phyloP scores from a whole-genome alignment of 2,113 vertebrate genomes.

The Rhea pennata region DNA sequence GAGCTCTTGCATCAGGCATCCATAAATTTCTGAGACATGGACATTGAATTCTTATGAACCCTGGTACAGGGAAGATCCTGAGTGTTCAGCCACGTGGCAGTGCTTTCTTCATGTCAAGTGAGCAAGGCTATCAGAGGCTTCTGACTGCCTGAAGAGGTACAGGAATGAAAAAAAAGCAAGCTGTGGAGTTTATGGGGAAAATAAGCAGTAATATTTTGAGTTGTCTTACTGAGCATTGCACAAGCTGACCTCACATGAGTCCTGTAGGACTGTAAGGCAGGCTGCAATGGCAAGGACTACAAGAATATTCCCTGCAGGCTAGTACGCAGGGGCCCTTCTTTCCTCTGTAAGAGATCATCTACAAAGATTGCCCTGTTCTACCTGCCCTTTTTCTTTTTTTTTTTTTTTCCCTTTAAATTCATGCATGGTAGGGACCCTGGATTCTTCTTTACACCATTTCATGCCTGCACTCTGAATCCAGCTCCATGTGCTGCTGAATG shows the following conservation, averaged over 20 bases:
- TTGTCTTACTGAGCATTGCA: background rate
- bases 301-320: background rate
- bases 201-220: background rate
- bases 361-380: background rate
- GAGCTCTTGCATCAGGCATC: background rate
- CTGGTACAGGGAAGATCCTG: background rate
- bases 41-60: background rate
- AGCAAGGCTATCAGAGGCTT: background rate
- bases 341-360: background rate
- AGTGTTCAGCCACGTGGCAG: background rate
- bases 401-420: background rate
- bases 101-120: background rate
- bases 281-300: background rate
- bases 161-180: background rate
- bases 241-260: background rate
- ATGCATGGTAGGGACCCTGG: background rate
- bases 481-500: background rate
- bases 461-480: background rate
- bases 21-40: background rate
- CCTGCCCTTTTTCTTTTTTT: background rate
- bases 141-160: background rate
- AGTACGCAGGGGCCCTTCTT: background rate
- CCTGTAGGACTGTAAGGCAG: background rate
- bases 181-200: background rate
- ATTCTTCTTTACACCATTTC: background rate